A percentile compares a stretch with the other conserved stretches of the same genome.
phyloP scores from a whole-genome alignment of 2,113 vertebrate genomes.

The Toxotes chatareus region DNA sequence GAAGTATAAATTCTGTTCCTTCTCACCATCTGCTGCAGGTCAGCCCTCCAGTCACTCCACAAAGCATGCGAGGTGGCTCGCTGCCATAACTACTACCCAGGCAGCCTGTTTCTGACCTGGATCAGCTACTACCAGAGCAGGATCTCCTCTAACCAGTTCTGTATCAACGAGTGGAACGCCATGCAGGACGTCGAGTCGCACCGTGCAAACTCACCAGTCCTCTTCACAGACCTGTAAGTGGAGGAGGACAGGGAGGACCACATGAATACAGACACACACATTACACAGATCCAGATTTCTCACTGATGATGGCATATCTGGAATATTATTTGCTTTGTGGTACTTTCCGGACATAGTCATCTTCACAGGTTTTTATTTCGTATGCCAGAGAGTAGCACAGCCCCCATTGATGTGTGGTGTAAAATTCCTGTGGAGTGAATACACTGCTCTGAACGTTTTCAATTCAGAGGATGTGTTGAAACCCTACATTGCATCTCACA shows the following conservation, averaged over 20 bases:
- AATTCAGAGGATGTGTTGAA: not conserved
- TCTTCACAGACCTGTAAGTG: constrained; percentile 97
- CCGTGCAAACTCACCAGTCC: constrained; percentile 93
- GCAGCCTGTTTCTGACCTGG: constrained; percentile 98
- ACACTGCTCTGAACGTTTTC: not conserved
- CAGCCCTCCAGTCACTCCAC: constrained; percentile 96
- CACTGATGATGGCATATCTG: not conserved
- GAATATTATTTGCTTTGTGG: not conserved
- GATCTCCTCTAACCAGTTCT: constrained; percentile 93
- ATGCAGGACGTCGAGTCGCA: constrained; percentile 98
- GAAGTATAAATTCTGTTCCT: not conserved
- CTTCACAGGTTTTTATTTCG: constrained; percentile 12
- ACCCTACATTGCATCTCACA: not conserved
- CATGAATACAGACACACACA: not conserved
- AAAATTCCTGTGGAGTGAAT: constrained; percentile 34
- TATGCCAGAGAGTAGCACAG: not conserved
- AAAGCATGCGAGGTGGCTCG: constrained; percentile 97
- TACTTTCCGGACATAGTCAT: not conserved
- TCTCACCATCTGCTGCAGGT: constrained; percentile 83
- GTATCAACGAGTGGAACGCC: constrained; percentile 98
- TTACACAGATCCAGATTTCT: not conserved
- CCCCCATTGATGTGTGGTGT: constrained; percentile 13
- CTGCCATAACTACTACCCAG: constrained; percentile 96
- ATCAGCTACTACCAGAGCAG: constrained; percentile 98
- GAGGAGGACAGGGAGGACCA: not conserved